Evolutionary conservation across 2,888 invertebrate genomes (phyloP), one percentile per base, ranked within the genome.

Genomic region (Tetheella fluctuosa): DNA sequence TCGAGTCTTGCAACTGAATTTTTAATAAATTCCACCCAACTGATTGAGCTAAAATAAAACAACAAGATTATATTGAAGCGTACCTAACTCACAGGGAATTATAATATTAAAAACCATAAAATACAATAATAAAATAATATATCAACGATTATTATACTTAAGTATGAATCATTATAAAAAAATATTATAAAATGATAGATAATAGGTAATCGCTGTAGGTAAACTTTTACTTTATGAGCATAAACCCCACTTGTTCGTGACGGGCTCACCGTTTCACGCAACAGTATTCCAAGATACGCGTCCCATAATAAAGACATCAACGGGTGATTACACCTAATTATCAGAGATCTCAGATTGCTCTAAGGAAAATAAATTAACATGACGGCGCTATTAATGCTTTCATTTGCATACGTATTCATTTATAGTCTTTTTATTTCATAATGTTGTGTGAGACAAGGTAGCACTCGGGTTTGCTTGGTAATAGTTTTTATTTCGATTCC

Each of bases 261-360:
- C 10, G 10, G 5, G n/a, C n/a, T 39, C 6, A 20, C 20, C 1
- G 20, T 20, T 42, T 17, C 48, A 48, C 17, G 20, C 48, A 48
- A 48, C 48, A 20, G 48, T 48, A 48, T 48, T 48, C 48, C 20
- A 17, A 48, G 17, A 48, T 48, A 48, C n/a, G 28, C 56, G 15
- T 34, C 30, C 39, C 64, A 54, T 75, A 73, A 28, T 73, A 81
- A 84, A 84, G 84, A 84, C 80, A 77, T 82, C 79, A 84, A 84
- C 83, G 81, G 66, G 60, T 62, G 64, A 61, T 48, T 60, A 57
- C 57, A 58, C 57, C 17, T 54, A 54, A 54, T 54, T 61, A 37
- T 39, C 58, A 60, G 52, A 62, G 54, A 39, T 55, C 63, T 53
- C 25, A 53, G 23, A 53, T 25, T 28, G 20, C 20, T 20, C 48